Evolutionary conservation across 2,113 vertebrate genomes (phyloP).

Genomic region (Calyptommatus sinebrachiatus): DNA sequence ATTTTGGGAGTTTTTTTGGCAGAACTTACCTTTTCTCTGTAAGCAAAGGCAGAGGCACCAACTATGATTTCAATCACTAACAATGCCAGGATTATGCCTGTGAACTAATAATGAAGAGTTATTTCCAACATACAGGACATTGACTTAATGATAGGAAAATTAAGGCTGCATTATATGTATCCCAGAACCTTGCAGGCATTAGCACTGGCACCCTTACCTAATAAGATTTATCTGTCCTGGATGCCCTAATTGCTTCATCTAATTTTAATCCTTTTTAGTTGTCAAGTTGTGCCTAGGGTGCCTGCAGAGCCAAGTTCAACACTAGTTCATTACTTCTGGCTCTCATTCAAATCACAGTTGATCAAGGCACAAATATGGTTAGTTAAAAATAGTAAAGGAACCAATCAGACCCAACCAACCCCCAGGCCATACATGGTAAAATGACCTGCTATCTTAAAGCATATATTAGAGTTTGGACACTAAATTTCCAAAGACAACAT

Average conservation of each 20-base stretch:
- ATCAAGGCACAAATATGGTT: slow-evolving; percentile 19
- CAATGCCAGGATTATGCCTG: background rate
- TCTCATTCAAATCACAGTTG: background rate
- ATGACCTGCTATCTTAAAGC: slow-evolving; percentile 42
- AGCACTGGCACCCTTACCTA: background rate
- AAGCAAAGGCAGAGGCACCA: background rate
- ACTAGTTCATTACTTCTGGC: background rate
- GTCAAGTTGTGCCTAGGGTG: background rate
- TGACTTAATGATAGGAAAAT: background rate
- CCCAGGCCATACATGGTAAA: slow-evolving; percentile 29
- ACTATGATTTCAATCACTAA: background rate
- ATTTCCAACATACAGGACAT: background rate
- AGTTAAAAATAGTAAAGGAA: background rate
- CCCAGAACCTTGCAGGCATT: accelerated
- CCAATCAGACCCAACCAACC: background rate
- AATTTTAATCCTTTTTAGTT: background rate
- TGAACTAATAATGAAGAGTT: background rate
- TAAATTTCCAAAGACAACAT: background rate
- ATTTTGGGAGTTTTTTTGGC: background rate
- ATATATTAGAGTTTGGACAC: slow-evolving; percentile 51
- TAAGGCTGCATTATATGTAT: background rate
- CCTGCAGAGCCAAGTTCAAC: background rate
- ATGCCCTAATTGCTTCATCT: background rate
- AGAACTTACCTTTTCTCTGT: slow-evolving; percentile 18
- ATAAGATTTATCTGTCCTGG: background rate